These are phyloP conservation scores for Zophobas atratus DNA, from an alignment of 1,140 invertebrate species.

Conservation along the genomic window DNA sequence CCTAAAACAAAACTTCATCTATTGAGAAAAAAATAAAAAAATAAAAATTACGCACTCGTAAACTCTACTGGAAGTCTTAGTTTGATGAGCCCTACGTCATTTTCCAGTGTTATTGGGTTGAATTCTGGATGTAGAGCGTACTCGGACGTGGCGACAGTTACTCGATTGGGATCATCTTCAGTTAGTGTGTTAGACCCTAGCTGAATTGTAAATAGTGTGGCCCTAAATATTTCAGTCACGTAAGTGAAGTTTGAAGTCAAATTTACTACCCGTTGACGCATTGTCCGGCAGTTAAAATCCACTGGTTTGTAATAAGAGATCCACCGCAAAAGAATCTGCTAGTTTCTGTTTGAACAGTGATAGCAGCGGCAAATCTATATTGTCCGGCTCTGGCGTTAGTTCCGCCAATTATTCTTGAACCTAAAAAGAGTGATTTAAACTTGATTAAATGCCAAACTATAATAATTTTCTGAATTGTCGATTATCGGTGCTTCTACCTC, in stretches of 20 bases:
- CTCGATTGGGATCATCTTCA: slow-evolving; percentile 15
- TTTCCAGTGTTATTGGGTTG: slow-evolving; percentile 21
- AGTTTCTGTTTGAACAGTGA: neutral
- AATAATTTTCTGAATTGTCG: no score
- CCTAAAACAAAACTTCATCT: neutral
- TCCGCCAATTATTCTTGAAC: slow-evolving; percentile 7
- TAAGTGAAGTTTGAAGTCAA: no score
- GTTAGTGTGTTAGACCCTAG: slow-evolving; percentile 11
- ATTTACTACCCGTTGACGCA: neutral
- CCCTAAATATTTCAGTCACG: neutral
- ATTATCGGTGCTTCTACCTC: no score
- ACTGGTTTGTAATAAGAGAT: neutral
- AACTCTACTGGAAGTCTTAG: slow-evolving; percentile 12
- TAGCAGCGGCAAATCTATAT: neutral
- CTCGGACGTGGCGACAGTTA: slow-evolving; percentile 3
- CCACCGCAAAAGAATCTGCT: slow-evolving; percentile 13
- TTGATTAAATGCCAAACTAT: no score
- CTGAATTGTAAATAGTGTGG: slow-evolving; percentile 8
- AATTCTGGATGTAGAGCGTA: slow-evolving; percentile 4
- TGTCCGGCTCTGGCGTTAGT: neutral
- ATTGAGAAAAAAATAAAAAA: neutral
- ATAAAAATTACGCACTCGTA: slow-evolving; percentile 1
- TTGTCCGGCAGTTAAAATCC: slow-evolving; percentile 15
- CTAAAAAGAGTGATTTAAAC: no score
- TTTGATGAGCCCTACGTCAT: slow-evolving; percentile 16